Base-by-base conservation (phyloP, 35 echinoderm and acorn worm species). In the Eucidaris tribuloides region DNA sequence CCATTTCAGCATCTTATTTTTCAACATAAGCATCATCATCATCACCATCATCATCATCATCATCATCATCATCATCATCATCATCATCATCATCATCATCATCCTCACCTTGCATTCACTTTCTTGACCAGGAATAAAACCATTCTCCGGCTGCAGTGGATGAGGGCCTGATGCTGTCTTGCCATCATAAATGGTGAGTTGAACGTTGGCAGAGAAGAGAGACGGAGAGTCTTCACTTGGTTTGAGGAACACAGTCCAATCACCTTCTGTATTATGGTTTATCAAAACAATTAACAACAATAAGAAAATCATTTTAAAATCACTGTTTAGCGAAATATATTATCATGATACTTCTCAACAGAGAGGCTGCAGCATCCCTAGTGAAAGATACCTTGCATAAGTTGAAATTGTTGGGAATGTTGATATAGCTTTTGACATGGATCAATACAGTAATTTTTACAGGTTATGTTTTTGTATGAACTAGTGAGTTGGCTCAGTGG, bases 241-340 rank as follows among this genome's bases (percentile, higher is more conserved):
- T 58, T 85, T 84, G 14, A 91, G 25, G 11, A 46, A 50, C 17
- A 85, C 89, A 45, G 50, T 85, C 82, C 82, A 91, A 36, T 79
- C 81, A 5, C 72, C 82, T 32, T 91, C 89, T 85, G 85, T 15
- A 54, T 13, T 54, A 54, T n/a, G n/a, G 9, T 13, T 13, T 13
- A 54, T 54, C n/a, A n/a, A n/a, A n/a, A n/a, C n/a, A n/a, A n/a
- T n/a, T n/a, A n/a, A n/a, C n/a, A n/a, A n/a, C n/a, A n/a, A n/a
- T n/a, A n/a, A n/a, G n/a, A n/a, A n/a, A n/a, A n/a, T n/a, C n/a
- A n/a, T n/a, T n/a, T n/a, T n/a, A n/a, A n/a, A n/a, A n/a, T n/a
- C n/a, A n/a, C n/a, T n/a, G n/a, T n/a, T n/a, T n/a, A n/a, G n/a
- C n/a, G n/a, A n/a, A n/a, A n/a, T n/a, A n/a, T n/a, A n/a, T n/a